A percentile compares a stretch with the other conserved stretches of the same genome.
phyloP scores from a whole-genome alignment of 2,113 vertebrate genomes.

The Notothenia rossii region DNA sequence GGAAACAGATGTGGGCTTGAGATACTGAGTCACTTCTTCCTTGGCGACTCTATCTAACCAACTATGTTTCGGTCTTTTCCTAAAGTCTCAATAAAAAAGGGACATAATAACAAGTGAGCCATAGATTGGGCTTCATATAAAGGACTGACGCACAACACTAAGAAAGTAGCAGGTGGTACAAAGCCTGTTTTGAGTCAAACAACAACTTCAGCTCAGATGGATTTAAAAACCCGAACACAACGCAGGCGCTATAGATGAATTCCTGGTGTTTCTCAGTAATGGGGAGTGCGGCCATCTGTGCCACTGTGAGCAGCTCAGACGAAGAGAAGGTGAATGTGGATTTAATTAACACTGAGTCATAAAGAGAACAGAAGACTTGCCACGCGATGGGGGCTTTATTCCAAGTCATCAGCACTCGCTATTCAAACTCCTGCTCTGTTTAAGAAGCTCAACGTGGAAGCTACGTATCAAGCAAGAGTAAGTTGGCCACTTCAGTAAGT shows the following conservation, averaged over 20 bases:
- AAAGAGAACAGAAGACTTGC: constrained; percentile 64
- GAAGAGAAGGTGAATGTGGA: constrained; percentile 73
- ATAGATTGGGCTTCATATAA: constrained; percentile 3
- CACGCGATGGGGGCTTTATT: constrained; percentile 57
- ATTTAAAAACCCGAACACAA: constrained; percentile 20
- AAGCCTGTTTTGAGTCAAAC: constrained; percentile 21
- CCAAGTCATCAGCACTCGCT: constrained; percentile 61
- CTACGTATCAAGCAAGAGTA: too few species aligned
- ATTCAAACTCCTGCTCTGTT: constrained; percentile 20
- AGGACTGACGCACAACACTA: not conserved
- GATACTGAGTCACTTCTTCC: constrained; percentile 11
- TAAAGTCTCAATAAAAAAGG: constrained; percentile 15
- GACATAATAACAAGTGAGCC: constrained; percentile 8
- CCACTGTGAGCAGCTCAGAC: constrained; percentile 64
- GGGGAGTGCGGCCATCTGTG: constrained; percentile 62
- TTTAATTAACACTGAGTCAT: constrained; percentile 84
- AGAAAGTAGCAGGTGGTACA: constrained; percentile 26
- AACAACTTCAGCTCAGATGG: constrained; percentile 20
- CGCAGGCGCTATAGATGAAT: constrained; percentile 10
- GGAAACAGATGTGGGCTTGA: constrained; percentile 18
- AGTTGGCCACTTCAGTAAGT: not conserved
- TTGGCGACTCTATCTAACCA: constrained; percentile 27
- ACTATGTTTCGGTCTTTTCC: constrained; percentile 10
- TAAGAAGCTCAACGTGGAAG: not conserved
- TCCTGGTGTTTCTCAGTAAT: constrained; percentile 48